A percentile compares a stretch with the other conserved stretches of the same genome.
These are phyloP conservation scores for Nomada goodeniana DNA, from an alignment of 2,888 invertebrate genomes.

Conservation along the genomic window DNA sequence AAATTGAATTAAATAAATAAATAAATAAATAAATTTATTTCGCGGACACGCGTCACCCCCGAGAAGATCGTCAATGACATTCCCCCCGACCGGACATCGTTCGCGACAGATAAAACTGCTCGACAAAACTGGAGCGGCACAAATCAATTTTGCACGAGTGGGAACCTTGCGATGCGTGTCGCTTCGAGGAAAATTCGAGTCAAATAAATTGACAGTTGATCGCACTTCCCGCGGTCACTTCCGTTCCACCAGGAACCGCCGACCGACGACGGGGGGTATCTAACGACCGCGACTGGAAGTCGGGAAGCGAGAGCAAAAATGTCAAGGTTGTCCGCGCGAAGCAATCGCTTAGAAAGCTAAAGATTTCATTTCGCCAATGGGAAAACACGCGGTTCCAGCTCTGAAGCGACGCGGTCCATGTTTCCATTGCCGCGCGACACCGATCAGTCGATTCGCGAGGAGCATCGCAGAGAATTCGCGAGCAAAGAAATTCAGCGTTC, in stretches of 20 bases:
- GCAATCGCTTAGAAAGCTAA: background rate
- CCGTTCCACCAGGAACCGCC: too few relatives aligned
- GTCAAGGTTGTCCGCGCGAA: constrained; percentile 15
- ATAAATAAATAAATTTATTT: background rate
- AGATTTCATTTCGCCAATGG: background rate
- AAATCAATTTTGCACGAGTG: background rate
- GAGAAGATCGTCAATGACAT: background rate
- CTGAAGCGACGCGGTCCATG: background rate
- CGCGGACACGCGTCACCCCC: background rate
- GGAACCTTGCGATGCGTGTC: background rate
- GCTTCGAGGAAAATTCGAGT: too few relatives aligned
- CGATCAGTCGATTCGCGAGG: background rate
- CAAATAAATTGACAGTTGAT: too few relatives aligned
- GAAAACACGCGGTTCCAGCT: background rate
- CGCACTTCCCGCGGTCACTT: too few relatives aligned
- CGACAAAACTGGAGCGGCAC: background rate
- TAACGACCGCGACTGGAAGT: background rate
- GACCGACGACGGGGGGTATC: too few relatives aligned
- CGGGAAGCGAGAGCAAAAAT: background rate
- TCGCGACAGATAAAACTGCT: background rate
- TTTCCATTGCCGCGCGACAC: background rate
- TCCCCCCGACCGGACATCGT: background rate
- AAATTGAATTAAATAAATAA: too few relatives aligned
- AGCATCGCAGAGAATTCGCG: background rate
- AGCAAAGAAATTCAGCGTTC: background rate